These are phyloP conservation scores for Ranitomeya imitator DNA, from an alignment of 2,113 vertebrate species.

Conservation along the genomic window DNA sequence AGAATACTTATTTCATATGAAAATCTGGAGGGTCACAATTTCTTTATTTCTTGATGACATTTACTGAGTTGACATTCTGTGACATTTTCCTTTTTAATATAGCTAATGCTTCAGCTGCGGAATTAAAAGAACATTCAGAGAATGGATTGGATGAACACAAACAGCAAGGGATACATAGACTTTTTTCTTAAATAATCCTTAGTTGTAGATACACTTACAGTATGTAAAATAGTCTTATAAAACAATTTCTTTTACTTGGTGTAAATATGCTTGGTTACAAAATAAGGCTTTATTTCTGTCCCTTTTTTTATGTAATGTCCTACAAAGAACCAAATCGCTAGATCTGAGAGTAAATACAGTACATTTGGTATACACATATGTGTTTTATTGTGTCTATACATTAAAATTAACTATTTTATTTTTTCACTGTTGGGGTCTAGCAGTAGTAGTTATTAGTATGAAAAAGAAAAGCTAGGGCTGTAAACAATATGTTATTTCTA, in stretches of 20 bases:
- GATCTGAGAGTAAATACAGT: no score
- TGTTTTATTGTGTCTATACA: no score
- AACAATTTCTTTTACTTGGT: conserved; percentile 1
- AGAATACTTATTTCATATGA: conserved; percentile 80
- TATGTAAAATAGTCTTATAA: neutral
- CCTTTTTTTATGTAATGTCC: no score
- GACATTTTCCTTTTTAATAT: conserved; percentile 88
- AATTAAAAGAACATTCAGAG: conserved; percentile 81
- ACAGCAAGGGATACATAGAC: conserved; percentile 64
- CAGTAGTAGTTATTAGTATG: no score
- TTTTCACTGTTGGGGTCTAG: no score
- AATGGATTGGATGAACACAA: conserved; percentile 71
- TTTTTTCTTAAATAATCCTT: conserved; percentile 64
- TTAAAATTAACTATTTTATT: no score
- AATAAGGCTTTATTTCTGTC: neutral
- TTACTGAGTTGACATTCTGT: conserved; percentile 85
- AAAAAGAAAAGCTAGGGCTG: no score
- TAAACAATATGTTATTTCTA: no score
- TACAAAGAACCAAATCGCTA: no score
- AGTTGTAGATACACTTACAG: conserved; percentile 38
- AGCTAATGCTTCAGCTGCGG: conserved; percentile 77
- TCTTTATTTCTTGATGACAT: conserved; percentile 71
- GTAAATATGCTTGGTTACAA: neutral
- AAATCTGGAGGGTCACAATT: conserved; percentile 70
- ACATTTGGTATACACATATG: no score